A percentile compares a stretch with the other conserved stretches of the same genome.
phyloP scores from a whole-genome alignment of 2,888 invertebrate genomes.

The Drosophila planitibia region DNA sequence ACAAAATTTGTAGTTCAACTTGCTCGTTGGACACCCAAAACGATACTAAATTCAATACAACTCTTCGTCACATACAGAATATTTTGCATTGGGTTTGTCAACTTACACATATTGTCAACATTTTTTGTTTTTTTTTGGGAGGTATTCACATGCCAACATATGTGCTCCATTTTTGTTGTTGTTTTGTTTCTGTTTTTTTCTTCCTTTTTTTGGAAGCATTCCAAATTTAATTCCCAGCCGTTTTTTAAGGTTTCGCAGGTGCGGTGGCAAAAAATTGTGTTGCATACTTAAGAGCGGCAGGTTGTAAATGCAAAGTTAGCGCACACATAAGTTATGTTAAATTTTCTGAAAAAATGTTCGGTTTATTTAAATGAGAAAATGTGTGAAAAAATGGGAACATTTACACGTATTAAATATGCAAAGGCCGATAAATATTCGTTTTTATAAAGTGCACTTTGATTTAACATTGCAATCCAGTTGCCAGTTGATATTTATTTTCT shows the following conservation, averaged over 20 bases:
- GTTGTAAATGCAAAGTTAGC: constrained; percentile 33
- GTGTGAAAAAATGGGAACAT: constrained; percentile 15
- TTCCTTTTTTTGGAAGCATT: background rate
- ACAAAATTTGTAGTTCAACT: background rate
- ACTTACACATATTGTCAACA: constrained; percentile 7
- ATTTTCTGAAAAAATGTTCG: constrained; percentile 28
- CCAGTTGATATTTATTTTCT: background rate
- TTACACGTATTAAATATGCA: constrained; percentile 16
- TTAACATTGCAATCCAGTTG: constrained; percentile 3
- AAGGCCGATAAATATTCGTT: constrained; percentile 26
- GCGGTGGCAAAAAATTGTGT: constrained; percentile 22
- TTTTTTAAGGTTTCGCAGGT: constrained; percentile 4
- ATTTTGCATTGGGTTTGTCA: constrained; percentile 23
- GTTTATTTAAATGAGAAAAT: constrained; percentile 34
- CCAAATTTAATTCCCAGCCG: constrained; percentile 27
- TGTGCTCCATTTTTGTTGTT: constrained; percentile 17
- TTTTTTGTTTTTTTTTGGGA: constrained; percentile 11
- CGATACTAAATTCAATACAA: background rate
- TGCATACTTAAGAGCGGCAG: constrained; percentile 34
- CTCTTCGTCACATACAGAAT: constrained; percentile 3
- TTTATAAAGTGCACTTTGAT: constrained; percentile 21
- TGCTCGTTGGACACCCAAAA: background rate
- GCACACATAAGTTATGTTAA: constrained; percentile 17
- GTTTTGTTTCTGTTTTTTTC: background rate
- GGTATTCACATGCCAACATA: constrained; percentile 14